phyloP scores from a whole-genome alignment of 2,113 vertebrate genomes.

The Hystrix brachyura region DNA sequence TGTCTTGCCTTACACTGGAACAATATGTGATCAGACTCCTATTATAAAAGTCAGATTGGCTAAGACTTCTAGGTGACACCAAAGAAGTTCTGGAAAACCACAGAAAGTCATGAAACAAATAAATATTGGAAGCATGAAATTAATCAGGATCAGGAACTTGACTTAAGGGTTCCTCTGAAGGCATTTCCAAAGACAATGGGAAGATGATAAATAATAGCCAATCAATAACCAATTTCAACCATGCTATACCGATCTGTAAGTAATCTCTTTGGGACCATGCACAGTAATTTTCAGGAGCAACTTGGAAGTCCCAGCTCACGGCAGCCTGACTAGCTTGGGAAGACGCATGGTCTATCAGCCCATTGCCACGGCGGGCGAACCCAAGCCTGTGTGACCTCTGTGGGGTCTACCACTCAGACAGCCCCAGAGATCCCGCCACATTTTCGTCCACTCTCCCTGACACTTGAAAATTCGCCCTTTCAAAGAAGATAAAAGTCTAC shows the following conservation, averaged over 20 bases:
- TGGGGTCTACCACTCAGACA: background rate
- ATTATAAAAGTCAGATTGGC: background rate
- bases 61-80: background rate
- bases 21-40: background rate
- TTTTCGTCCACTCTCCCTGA: background rate
- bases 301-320: background rate
- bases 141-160: constrained; percentile 39
- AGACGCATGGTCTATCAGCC: background rate
- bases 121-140: background rate
- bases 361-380: background rate
- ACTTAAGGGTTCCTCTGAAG: background rate
- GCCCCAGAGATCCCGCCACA: accelerated
- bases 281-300: background rate
- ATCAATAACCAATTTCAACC: constrained; percentile 72
- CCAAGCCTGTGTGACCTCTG: accelerated
- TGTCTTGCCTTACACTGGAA: background rate
- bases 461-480: background rate
- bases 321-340: background rate
- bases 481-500: background rate
- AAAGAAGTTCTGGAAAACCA: background rate
- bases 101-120: background rate
- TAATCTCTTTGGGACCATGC: background rate
- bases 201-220: constrained; percentile 48
- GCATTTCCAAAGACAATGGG: constrained; percentile 56
- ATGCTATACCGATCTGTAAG: background rate